phyloP scores from a whole-genome alignment of 2,888 invertebrate genomes.

The Amblyjoppa proteus region DNA sequence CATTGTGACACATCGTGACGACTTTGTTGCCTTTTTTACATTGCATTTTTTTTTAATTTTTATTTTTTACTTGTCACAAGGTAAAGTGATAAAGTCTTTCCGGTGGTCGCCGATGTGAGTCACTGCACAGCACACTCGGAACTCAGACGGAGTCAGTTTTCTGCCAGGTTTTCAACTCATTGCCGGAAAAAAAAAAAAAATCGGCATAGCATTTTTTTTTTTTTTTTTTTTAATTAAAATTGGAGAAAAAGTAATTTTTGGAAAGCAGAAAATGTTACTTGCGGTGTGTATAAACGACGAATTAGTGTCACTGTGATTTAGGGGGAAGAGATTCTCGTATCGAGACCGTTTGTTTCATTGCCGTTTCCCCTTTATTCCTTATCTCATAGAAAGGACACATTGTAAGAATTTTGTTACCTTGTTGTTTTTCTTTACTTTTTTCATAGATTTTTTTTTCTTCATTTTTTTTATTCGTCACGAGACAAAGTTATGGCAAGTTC shows the following conservation, averaged over 20 bases:
- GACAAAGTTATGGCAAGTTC: slow-evolving; percentile 14
- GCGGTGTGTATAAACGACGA: neutral
- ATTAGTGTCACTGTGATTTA: slow-evolving; percentile 32
- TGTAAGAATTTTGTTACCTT: neutral
- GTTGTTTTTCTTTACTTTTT: neutral
- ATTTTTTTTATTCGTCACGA: neutral
- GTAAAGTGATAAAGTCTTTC: neutral
- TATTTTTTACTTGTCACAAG: too few relatives aligned
- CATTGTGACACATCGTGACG: too few relatives aligned
- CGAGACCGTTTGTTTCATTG: neutral
- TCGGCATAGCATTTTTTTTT: too few relatives aligned
- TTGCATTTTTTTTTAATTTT: too few relatives aligned
- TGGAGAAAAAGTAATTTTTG: neutral
- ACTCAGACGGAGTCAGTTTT: slow-evolving; percentile 63
- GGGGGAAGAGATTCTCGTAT: neutral
- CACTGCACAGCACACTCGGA: slow-evolving; percentile 45
- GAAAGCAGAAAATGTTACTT: neutral
- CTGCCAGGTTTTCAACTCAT: slow-evolving; percentile 3
- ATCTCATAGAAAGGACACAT: neutral
- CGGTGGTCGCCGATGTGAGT: slow-evolving; percentile 45
- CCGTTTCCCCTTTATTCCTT: too few relatives aligned
- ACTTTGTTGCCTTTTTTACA: too few relatives aligned
- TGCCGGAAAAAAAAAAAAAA: too few relatives aligned
- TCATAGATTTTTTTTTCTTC: neutral
- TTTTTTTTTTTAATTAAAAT: too few relatives aligned